Evolutionary conservation across 2,113 vertebrate species (phyloP), one percentile per base, ranked within the genome.

Genomic region (Alexandromys fortis): DNA sequence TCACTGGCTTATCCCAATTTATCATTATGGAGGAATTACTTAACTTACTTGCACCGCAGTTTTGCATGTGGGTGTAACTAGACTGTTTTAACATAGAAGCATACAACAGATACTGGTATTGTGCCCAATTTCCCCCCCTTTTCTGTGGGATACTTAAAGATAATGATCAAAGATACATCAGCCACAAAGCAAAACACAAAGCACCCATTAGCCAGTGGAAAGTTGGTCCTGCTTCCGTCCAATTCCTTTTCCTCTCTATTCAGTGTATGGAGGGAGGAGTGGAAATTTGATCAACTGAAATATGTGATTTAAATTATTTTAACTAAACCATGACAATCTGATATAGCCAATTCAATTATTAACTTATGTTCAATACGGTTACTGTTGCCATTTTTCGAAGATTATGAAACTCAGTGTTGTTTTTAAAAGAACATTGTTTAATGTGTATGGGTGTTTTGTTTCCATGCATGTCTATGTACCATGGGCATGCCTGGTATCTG

Each of bases 271-370:
- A 91, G 9, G 52, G 61, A 82, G 65, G 55, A 77, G 68, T 93
- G 26, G 42, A 88, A 90, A 92, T 87, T 78, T 89, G 33, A 24
- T 75, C 38, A 89, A 78, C 55, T 89, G 58, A 86, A 93, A 92
- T 28, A 30, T 67, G 89, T 61, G 68, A 45, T 12, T 42, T 82
- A 72, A 97, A 86, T 88, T 61, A 58, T 45, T 63, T 28, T 81
- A 26, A 72, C 86, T 86, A 72, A 96, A 76, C 78, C 73, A 75
- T 38, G 63, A 85, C 49, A 65, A 35, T 63, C 24, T 86, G 14
- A 85, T 79, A 61, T 85, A 35, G 35, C 86, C 82, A 85, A 88
- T 83, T 78, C 78, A 73, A 28, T 86, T 33, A 81, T 38, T 77
- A 82, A 83, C 42, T 86, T 86, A 35, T 61, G 42, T 4, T 86